Evolutionary conservation across 2,113 vertebrate genomes (phyloP).

Genomic region (Microtus ochrogaster): DNA sequence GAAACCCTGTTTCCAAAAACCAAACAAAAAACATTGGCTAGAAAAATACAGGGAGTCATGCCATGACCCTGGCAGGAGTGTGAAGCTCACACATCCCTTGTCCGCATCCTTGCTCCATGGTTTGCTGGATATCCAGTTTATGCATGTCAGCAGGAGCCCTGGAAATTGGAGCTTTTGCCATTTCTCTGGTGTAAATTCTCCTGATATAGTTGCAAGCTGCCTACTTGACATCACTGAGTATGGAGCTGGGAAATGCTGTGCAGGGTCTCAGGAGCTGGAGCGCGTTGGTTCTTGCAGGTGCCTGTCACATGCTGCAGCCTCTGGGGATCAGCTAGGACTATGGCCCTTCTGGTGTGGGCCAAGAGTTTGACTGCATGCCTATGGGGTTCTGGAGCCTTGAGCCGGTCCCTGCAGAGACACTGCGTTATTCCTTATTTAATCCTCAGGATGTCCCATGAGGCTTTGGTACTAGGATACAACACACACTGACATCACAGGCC

Average conservation of each 20-base stretch:
- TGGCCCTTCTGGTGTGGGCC: no score
- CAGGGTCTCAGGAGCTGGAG: no score
- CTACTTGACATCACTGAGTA: background rate
- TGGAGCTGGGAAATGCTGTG: background rate
- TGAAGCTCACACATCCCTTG: accelerated
- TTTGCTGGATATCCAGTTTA: background rate
- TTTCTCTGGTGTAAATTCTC: background rate
- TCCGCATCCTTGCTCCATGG: no score
- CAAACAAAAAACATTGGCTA: background rate
- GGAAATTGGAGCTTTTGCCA: background rate
- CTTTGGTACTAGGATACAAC: accelerated
- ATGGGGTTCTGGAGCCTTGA: background rate
- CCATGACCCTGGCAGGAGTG: background rate
- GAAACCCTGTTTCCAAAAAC: background rate
- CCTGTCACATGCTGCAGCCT: background rate
- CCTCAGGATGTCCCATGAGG: background rate
- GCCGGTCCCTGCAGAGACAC: background rate
- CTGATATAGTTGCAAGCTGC: background rate
- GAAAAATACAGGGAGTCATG: background rate
- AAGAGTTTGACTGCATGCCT: no score
- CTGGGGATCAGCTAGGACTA: background rate
- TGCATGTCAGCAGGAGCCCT: no score
- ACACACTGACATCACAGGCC: background rate
- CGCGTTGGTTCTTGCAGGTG: no score
- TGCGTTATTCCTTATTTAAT: background rate